Conservation (phyloP, 2,113 vertebrate species). For the Zeus faber region DNA sequence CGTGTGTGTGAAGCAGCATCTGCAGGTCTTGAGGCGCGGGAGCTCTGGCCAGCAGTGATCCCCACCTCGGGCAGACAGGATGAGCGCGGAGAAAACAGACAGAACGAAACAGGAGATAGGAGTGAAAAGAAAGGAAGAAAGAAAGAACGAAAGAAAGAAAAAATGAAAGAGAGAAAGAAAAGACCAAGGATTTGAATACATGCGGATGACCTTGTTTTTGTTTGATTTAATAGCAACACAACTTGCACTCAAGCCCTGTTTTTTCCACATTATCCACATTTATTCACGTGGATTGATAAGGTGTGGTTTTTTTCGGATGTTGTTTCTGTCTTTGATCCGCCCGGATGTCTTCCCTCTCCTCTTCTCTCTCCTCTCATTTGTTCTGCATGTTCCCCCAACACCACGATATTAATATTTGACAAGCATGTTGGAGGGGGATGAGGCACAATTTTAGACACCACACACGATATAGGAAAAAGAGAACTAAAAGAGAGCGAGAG, state of each 20-base stretch:
- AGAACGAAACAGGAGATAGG: no score
- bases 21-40: constrained; percentile 28
- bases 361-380: no score
- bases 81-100: constrained; percentile 10
- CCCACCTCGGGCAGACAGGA: constrained; percentile 37
- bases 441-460: no score
- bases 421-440: no score
- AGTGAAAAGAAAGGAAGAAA: constrained; percentile 19
- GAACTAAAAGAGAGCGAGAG: background rate
- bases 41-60: constrained; percentile 39
- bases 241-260: background rate
- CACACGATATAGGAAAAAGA: background rate
- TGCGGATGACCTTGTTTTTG: background rate
- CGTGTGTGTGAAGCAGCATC: no score
- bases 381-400: no score
- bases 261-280: background rate
- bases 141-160: constrained; percentile 19
- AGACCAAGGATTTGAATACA: constrained; percentile 30
- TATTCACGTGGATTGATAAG: no score
- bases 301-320: no score
- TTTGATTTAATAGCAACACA: background rate
- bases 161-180: constrained; percentile 16
- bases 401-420: no score
- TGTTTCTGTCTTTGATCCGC: no score
- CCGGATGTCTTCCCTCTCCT: no score